Conservation (phyloP, 2,797 vertebrate genomes). For the Clarias fuscus region DNA sequence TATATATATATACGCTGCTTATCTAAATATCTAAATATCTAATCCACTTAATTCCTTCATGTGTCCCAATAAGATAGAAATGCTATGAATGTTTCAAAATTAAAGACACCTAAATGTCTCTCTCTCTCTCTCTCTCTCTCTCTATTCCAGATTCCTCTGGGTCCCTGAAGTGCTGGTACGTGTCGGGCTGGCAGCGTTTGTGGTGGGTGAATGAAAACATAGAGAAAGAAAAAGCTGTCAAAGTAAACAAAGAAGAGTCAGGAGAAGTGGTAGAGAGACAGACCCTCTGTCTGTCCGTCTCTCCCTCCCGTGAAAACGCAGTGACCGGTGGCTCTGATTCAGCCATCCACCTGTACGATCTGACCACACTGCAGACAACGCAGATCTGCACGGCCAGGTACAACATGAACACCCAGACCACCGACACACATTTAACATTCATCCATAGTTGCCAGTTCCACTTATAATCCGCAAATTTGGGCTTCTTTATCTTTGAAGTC, state of each 20-base stretch:
- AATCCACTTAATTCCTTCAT: no score
- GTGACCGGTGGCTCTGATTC: slow-evolving; percentile 61
- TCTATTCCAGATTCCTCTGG: slow-evolving; percentile 61
- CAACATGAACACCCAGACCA: background rate
- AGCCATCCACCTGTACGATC: slow-evolving; percentile 64
- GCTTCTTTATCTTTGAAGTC: no score
- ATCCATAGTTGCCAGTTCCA: background rate
- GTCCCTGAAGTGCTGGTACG: slow-evolving; percentile 62
- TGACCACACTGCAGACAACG: slow-evolving; percentile 56
- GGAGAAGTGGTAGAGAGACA: slow-evolving; percentile 51
- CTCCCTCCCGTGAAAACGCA: slow-evolving; percentile 56
- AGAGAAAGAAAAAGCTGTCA: background rate
- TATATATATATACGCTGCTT: no score
- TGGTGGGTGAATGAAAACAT: slow-evolving; percentile 55
- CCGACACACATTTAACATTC: background rate
- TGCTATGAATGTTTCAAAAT: no score
- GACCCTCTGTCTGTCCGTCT: slow-evolving; percentile 59
- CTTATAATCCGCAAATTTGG: no score
- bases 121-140: background rate
- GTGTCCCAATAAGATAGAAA: no score
- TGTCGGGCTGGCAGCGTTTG: slow-evolving; percentile 60
- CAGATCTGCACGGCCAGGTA: slow-evolving; percentile 59
- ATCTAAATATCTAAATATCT: no score
- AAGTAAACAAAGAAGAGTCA: slow-evolving; percentile 46
- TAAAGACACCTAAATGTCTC: no score